Base-by-base conservation (phyloP, 2,797 vertebrate species). In the Characodon lateralis region DNA sequence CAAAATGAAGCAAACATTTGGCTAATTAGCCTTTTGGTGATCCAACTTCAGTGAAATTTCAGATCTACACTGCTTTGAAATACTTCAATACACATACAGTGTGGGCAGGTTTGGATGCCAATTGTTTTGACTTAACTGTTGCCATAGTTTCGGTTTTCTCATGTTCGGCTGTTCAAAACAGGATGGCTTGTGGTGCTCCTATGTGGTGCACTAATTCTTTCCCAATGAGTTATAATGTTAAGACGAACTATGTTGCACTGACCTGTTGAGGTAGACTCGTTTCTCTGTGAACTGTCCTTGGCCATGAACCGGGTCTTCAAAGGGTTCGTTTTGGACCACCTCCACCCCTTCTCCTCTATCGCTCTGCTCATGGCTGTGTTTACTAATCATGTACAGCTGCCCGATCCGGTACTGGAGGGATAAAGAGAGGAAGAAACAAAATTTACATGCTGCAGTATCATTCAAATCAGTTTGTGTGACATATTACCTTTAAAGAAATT, bases 321-420 rank as follows among this genome's bases (percentile, higher is more conserved):
- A 99, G 26, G 98, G 98, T 51, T 99, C 96, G 0, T 99, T 99
- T 92, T 98, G 97, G 78, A 99, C 97, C 13, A 99, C 98, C 88
- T 99, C 98, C 86, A 99, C 98, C 0, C 98, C 98, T 90, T 99
- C 98, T 2, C 98, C 98, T 72, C 96, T 95, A 77, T 99, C 97
- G 1, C 98, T 99, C 94, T 99, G 98, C 89, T 99, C 98, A 5
- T 98, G 97, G 92, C 98, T 99, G 89, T 99, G 98, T 85, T 99
- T 99, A 93, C 98, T 99, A 95, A 99, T 99, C 98, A 99, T 99
- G 90, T 99, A 99, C 90, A 99, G 96, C 93, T 99, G 98, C 53
- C 98, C 98, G 35, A 99, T 97, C 89, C 96, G 96, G 95, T 99
- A 99, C 98, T 99, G 89, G 9, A 85, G 71, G 46, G 3, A 73